These are phyloP conservation scores for Galaxea fascicularis DNA, from an alignment of 92 coral and sea anemone genomes.

Conservation along the genomic window DNA sequence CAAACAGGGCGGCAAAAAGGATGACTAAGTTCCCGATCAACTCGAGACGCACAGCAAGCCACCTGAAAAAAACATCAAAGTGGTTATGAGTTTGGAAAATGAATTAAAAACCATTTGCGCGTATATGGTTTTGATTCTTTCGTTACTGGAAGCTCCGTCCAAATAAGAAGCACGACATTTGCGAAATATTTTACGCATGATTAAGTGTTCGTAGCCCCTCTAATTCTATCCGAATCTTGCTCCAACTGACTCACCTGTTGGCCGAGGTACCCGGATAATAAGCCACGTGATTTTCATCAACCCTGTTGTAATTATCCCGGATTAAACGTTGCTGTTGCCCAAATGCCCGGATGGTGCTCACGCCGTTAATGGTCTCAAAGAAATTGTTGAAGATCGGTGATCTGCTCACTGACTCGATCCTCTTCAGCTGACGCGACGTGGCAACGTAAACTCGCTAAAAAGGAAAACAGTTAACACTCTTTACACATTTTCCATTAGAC, in stretches of 20 bases:
- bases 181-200: too few species aligned
- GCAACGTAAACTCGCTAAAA: slow-evolving; percentile 84
- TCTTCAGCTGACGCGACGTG: slow-evolving; percentile 88
- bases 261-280: slow-evolving; percentile 77
- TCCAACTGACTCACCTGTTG: slow-evolving; percentile 67
- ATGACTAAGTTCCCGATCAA: slow-evolving; percentile 82
- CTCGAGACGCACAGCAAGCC: slow-evolving; percentile 94
- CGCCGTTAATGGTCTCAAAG: slow-evolving; percentile 89
- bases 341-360: slow-evolving; percentile 87
- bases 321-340: slow-evolving; percentile 85
- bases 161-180: too few species aligned
- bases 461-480: neutral
- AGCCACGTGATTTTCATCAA: slow-evolving; percentile 91
- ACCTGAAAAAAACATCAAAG: slow-evolving; percentile 54
- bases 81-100: neutral
- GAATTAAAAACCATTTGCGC: neutral
- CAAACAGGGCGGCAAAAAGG: slow-evolving; percentile 89
- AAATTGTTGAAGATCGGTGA: slow-evolving; percentile 95
- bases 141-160: too few species aligned
- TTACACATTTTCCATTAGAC: neutral
- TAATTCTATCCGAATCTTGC: too few species aligned
- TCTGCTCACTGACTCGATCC: slow-evolving; percentile 92
- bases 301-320: slow-evolving; percentile 83
- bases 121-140: neutral
- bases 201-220: too few species aligned